A percentile compares a stretch with the other conserved stretches of the same genome.
phyloP scores from a whole-genome alignment of 2,888 invertebrate genomes.

The Mesorhabditis spiculigera region DNA sequence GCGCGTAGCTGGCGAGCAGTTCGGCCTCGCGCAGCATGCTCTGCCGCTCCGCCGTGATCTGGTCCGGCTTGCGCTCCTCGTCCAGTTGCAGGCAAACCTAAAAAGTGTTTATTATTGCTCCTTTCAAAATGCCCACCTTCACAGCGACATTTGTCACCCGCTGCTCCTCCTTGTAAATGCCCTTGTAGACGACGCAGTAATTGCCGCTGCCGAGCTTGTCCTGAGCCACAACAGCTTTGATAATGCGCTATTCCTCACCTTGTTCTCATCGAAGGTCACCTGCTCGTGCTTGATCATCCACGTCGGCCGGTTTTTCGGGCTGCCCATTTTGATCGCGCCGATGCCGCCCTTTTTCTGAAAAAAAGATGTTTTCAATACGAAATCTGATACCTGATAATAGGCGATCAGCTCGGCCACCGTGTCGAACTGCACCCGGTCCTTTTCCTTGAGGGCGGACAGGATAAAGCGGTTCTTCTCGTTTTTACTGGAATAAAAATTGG shows the following conservation, averaged over 20 bases:
- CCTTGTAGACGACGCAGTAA: slow-evolving; percentile 28
- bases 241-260: background rate
- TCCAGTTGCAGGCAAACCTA: background rate
- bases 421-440: slow-evolving; percentile 14
- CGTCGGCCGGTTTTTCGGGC: slow-evolving; percentile 22
- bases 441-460: background rate
- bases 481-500: background rate
- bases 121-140: slow-evolving; percentile 9
- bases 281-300: slow-evolving; percentile 37
- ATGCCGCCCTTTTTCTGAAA: slow-evolving; percentile 19
- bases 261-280: slow-evolving; percentile 23
- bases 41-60: background rate
- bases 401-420: slow-evolving; percentile 28
- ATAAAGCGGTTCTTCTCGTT: background rate
- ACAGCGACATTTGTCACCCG: slow-evolving; percentile 17
- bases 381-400: slow-evolving; percentile 20
- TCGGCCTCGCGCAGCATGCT: background rate
- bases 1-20: background rate
- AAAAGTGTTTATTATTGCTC: background rate
- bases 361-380: background rate
- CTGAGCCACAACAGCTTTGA: background rate
- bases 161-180: slow-evolving; percentile 15
- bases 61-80: background rate
- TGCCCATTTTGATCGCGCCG: slow-evolving; percentile 17
- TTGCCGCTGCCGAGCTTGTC: slow-evolving; percentile 27